phyloP scores from a whole-genome alignment of 1,140 invertebrate genomes.

The Amphibalanus amphitrite region DNA sequence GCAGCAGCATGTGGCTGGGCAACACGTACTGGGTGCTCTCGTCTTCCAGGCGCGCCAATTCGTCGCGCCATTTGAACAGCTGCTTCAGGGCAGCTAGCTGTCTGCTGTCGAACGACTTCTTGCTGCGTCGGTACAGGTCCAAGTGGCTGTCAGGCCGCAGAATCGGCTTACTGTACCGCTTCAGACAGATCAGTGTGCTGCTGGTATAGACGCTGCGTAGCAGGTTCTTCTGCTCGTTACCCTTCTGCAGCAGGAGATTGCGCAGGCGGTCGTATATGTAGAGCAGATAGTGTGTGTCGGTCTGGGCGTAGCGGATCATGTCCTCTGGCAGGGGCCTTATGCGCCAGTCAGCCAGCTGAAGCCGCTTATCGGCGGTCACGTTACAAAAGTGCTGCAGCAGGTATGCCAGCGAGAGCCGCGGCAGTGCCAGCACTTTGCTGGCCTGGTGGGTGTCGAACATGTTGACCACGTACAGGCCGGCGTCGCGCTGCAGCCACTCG shows the following conservation, averaged over 20 bases:
- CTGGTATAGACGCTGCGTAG: constrained; percentile 47
- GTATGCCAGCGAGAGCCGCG: constrained; percentile 54
- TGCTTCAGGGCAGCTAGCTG: constrained; percentile 67
- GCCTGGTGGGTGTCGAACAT: constrained; percentile 94
- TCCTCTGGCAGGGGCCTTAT: constrained; percentile 72
- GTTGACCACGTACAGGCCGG: constrained; percentile 87
- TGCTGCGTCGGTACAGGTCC: constrained; percentile 53
- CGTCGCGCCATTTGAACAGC: constrained; percentile 77
- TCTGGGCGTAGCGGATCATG: constrained; percentile 70
- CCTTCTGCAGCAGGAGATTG: constrained; percentile 52
- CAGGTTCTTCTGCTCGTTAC: constrained; percentile 48
- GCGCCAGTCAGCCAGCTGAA: constrained; percentile 92
- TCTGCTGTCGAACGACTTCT: constrained; percentile 62
- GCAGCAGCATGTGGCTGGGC: constrained; percentile 87
- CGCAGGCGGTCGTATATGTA: constrained; percentile 74
- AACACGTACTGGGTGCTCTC: constrained; percentile 81
- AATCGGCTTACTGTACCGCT: constrained; percentile 58
- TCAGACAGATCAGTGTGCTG: constrained; percentile 52
- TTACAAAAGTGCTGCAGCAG: constrained; percentile 63
- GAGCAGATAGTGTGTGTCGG: constrained; percentile 89
- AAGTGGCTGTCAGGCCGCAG: constrained; percentile 53
- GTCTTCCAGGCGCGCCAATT: constrained; percentile 64
- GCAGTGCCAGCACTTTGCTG: constrained; percentile 50
- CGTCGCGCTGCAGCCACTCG: constrained; percentile 86
- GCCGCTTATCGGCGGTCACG: constrained; percentile 66